These are phyloP conservation scores for Ptychobarbus kaznakovi DNA, from an alignment of 2,797 vertebrate genomes.

Conservation along the genomic window DNA sequence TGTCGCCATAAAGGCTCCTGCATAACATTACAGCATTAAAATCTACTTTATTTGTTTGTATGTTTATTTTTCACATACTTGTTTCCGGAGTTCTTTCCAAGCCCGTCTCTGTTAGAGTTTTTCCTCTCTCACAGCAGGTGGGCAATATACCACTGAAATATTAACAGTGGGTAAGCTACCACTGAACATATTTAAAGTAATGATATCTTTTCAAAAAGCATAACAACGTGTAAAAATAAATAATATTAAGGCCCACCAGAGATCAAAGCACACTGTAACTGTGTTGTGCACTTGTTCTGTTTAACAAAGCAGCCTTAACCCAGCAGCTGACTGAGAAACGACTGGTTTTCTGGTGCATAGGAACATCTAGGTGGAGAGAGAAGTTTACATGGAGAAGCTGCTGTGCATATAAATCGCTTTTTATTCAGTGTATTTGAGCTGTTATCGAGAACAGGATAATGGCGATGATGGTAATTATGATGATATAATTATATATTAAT, in stretches of 20 bases:
- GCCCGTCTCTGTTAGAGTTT: not conserved
- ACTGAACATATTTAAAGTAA: slow-evolving; percentile 48
- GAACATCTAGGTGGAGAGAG: slow-evolving; percentile 12
- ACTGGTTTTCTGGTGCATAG: slow-evolving; percentile 7
- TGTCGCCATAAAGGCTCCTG: not conserved
- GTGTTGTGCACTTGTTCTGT: slow-evolving; percentile 3
- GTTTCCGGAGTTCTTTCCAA: slow-evolving; percentile 20
- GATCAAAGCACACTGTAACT: slow-evolving; percentile 40
- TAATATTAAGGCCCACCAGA: slow-evolving; percentile 16
- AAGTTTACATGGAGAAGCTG: slow-evolving; percentile 1
- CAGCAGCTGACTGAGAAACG: slow-evolving; percentile 17
- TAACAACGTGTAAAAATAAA: slow-evolving; percentile 33
- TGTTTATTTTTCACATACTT: not conserved
- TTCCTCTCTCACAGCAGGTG: slow-evolving; percentile 1
- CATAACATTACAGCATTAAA: not conserved
- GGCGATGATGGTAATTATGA: not conserved
- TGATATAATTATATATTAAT: not conserved
- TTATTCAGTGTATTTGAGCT: not conserved
- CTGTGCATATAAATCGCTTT: not conserved
- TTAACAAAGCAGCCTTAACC: slow-evolving; percentile 21
- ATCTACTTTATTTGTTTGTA: slow-evolving; percentile 15
- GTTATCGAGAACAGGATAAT: not conserved
- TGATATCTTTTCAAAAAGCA: slow-evolving; percentile 36
- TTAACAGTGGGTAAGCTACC: slow-evolving; percentile 22
- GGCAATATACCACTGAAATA: slow-evolving; percentile 23